Conservation (phyloP, 2,888 invertebrate species). For the Drosophila demipolita region DNA sequence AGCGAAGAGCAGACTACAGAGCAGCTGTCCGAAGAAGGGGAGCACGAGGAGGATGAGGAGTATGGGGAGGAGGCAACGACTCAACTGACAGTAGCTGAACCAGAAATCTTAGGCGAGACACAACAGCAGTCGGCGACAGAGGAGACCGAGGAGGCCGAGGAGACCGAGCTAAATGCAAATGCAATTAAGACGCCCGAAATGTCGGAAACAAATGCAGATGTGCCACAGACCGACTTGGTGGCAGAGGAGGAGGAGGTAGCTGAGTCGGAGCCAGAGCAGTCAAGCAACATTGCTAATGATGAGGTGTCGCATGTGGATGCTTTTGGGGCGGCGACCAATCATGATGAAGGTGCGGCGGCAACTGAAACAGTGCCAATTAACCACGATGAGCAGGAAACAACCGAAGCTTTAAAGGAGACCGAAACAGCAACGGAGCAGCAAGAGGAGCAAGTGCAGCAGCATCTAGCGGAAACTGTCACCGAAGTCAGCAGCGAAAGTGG, state of each 20-base stretch:
- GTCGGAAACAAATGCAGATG: conserved; percentile 70
- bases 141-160: conserved; percentile 6
- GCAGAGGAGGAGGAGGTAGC: conserved; percentile 22
- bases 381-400: conserved; percentile 45
- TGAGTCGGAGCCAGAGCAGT: conserved; percentile 33
- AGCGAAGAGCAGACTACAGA: conserved; percentile 44
- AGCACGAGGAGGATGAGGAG: conserved; percentile 9
- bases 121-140: conserved; percentile 14
- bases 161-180: conserved; percentile 67
- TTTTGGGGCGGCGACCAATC: conserved; percentile 30
- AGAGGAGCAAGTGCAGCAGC: conserved; percentile 32
- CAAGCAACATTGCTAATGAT: conserved; percentile 54
- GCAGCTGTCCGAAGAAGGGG: conserved; percentile 19
- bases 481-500: conserved; percentile 56
- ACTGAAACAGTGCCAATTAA: conserved; percentile 51
- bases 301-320: conserved; percentile 56
- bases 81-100: conserved; percentile 41
- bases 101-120: conserved; percentile 37
- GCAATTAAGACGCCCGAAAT: conserved; percentile 79
- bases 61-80: conserved; percentile 32
- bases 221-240: conserved; percentile 42
- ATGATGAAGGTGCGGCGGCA: conserved; percentile 46
- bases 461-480: conserved; percentile 47
- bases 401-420: conserved; percentile 46
- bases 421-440: conserved; percentile 23